A percentile compares a stretch with the other conserved stretches of the same genome.
These are phyloP conservation scores for Typhlichthys eigenmanni DNA, from an alignment of 2,797 vertebrate genomes.

Conservation along the genomic window DNA sequence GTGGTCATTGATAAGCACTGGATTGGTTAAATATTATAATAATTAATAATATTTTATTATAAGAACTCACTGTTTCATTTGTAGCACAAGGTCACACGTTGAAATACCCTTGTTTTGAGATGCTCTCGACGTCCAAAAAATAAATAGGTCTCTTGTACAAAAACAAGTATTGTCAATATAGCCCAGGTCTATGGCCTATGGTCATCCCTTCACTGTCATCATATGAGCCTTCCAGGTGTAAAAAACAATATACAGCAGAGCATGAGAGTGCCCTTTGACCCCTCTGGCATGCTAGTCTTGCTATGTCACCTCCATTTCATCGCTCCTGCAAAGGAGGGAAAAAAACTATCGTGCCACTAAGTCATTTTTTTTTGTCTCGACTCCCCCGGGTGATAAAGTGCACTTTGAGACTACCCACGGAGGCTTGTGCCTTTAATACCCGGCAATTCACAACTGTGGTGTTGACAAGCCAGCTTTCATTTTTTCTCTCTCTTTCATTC, in stretches of 20 bases:
- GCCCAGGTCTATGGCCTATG: no score
- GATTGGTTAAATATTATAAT: no score
- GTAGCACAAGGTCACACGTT: no score
- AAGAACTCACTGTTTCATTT: no score
- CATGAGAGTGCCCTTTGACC: constrained; percentile 25
- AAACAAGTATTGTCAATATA: no score
- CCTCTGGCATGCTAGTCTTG: constrained; percentile 23
- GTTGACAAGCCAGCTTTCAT: constrained; percentile 54
- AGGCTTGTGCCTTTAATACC: constrained; percentile 64
- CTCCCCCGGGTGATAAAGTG: constrained; percentile 67
- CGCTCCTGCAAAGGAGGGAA: constrained; percentile 46
- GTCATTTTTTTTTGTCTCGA: constrained; percentile 52
- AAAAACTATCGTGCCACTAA: constrained; percentile 50
- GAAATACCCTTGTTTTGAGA: no score
- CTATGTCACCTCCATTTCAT: constrained; percentile 50
- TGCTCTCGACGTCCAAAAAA: no score
- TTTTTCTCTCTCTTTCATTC: not conserved
- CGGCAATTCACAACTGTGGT: constrained; percentile 60
- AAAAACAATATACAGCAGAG: constrained; percentile 23
- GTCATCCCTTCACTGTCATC: no score
- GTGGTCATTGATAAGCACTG: no score
- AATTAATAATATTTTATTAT: no score
- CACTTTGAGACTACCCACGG: constrained; percentile 64
- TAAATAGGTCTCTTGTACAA: no score
- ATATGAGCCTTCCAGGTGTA: constrained; percentile 22